Evolutionary conservation across 1,140 invertebrate genomes (phyloP).

Genomic region (Microplitis mediator): DNA sequence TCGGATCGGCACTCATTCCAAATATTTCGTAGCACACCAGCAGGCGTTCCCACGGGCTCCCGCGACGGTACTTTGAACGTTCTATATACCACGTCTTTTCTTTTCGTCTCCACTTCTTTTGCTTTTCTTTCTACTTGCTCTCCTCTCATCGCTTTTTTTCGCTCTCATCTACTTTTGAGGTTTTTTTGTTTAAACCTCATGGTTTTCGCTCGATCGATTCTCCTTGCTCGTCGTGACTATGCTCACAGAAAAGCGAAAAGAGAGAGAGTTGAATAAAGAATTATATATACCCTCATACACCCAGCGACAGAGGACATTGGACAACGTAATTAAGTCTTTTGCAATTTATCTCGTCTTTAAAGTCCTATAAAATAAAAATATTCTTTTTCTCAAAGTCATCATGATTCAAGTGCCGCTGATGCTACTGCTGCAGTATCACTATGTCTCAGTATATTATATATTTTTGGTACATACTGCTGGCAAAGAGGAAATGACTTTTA

Average conservation of each 20-base stretch:
- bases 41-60: constrained; percentile 21
- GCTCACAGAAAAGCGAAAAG: too few relatives aligned
- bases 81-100: too few relatives aligned
- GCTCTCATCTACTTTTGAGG: neutral
- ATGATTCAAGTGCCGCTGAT: too few relatives aligned
- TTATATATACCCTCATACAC: too few relatives aligned
- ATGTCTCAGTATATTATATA: neutral
- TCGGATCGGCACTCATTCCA: constrained; percentile 18
- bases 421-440: too few relatives aligned
- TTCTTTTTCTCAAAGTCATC: too few relatives aligned
- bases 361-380: too few relatives aligned
- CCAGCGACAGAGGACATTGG: neutral
- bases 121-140: neutral
- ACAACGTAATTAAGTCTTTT: constrained; percentile 15
- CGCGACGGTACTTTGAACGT: constrained; percentile 18
- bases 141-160: neutral
- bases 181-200: constrained; percentile 9
- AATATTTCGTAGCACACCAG: constrained; percentile 21
- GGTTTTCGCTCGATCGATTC: constrained; percentile 24
- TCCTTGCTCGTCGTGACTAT: neutral
- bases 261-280: neutral
- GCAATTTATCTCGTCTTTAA: neutral
- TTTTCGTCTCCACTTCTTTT: neutral
- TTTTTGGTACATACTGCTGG: neutral
- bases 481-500: neutral